Evolutionary conservation across 2,797 vertebrate genomes (phyloP).

Genomic region (Hemitrygon akajei): DNA sequence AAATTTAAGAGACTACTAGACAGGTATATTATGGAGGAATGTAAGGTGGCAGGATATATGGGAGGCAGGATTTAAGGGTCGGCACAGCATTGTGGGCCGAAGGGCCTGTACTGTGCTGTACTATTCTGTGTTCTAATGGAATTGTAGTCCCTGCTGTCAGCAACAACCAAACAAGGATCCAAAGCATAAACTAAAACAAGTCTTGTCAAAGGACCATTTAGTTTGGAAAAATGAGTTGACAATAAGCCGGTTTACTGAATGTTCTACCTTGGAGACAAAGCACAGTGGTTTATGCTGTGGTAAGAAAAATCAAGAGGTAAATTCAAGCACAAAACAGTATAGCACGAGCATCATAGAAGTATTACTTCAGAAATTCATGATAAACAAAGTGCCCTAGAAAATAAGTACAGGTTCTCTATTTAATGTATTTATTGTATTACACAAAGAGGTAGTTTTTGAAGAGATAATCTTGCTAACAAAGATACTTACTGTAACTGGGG

Average conservation of each 20-base stretch:
- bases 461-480: neutral
- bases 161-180: neutral
- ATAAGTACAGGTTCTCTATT: neutral
- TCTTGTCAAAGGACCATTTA: neutral
- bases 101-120: too few relatives aligned
- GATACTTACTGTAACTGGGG: constrained; percentile 83
- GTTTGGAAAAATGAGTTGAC: neutral
- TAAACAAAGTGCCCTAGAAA: neutral
- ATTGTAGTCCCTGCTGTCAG: neutral
- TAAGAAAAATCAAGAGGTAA: neutral
- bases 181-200: neutral
- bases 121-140: too few relatives aligned
- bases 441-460: neutral
- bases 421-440: neutral
- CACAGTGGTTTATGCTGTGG: neutral
- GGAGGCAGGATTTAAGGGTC: too few relatives aligned
- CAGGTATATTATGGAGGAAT: too few relatives aligned
- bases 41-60: too few relatives aligned
- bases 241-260: neutral
- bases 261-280: neutral
- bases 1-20: too few relatives aligned
- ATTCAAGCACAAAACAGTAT: neutral
- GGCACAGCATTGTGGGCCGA: too few relatives aligned
- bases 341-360: neutral
- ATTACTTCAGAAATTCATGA: neutral